Conservation (phyloP, 2,888 invertebrate species). For the Nemoura dubitans region DNA sequence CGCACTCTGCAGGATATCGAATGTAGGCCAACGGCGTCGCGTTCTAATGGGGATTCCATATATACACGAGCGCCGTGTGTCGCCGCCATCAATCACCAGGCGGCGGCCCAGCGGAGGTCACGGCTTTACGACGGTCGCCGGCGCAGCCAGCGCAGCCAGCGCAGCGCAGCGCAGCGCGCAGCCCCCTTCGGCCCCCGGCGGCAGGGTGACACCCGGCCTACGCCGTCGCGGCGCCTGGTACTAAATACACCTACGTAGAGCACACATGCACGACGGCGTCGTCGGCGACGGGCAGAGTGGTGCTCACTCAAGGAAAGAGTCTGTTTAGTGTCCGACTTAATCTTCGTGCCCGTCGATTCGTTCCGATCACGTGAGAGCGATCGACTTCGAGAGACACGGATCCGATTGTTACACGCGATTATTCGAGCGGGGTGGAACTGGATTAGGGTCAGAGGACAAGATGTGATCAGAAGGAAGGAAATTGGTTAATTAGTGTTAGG, state of each 20-base stretch:
- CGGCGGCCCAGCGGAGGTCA: background rate
- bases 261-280: background rate
- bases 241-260: background rate
- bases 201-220: background rate
- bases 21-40: background rate
- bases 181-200: too few relatives aligned
- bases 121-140: background rate
- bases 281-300: background rate
- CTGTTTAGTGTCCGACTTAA: background rate
- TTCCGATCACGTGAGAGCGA: background rate
- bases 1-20: background rate
- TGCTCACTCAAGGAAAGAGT: background rate
- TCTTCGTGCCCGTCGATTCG: background rate
- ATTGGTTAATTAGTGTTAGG: constrained; percentile 1
- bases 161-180: too few relatives aligned
- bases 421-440: background rate
- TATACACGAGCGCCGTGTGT: constrained; percentile 20
- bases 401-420: background rate
- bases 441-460: constrained; percentile 4
- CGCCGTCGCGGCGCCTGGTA: constrained; percentile 15
- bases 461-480: constrained; percentile 2
- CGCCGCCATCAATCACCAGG: background rate
- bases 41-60: background rate
- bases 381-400: background rate
- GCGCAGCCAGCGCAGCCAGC: background rate